A percentile compares a stretch with the other conserved stretches of the same genome.
Conservation (phyloP, 2,113 vertebrate genomes). For the Halcyon malimbica region DNA sequence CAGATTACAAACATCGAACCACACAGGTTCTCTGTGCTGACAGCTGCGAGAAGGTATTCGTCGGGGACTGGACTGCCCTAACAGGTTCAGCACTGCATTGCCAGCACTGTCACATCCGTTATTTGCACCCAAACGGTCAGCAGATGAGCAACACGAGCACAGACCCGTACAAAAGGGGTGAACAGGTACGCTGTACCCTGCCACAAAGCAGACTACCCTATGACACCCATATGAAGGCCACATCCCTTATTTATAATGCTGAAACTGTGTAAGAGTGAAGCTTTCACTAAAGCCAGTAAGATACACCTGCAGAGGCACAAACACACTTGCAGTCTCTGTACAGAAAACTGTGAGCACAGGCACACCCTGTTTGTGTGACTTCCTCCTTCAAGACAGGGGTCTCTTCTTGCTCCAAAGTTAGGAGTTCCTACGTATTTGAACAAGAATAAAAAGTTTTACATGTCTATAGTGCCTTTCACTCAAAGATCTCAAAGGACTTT, state of each 20-base stretch:
- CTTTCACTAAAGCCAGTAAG: not conserved
- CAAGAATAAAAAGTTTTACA: not conserved
- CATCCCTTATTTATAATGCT: not conserved
- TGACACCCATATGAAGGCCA: not conserved
- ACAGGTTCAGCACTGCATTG: not conserved
- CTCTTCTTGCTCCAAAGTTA: not conserved
- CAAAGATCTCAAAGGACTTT: slow-evolving; percentile 36
- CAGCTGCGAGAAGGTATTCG: not conserved
- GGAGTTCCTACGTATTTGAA: not conserved
- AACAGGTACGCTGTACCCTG: not conserved
- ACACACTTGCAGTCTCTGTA: not conserved
- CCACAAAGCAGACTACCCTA: not conserved
- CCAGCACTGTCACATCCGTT: not conserved
- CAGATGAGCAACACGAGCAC: not conserved
- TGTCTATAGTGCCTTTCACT: not conserved
- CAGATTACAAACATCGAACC: not conserved
- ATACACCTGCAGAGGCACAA: not conserved
- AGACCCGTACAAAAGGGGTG: not conserved
- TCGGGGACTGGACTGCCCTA: not conserved
- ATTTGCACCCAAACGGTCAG: not conserved
- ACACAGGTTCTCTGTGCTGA: not conserved
- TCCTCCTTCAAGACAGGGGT: not conserved
- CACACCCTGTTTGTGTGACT: not conserved
- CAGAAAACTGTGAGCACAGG: not conserved
- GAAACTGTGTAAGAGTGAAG: not conserved